Evolutionary conservation across 1,140 invertebrate species (phyloP), one percentile per base, ranked within the genome.

Genomic region (Megalopta genalis): DNA sequence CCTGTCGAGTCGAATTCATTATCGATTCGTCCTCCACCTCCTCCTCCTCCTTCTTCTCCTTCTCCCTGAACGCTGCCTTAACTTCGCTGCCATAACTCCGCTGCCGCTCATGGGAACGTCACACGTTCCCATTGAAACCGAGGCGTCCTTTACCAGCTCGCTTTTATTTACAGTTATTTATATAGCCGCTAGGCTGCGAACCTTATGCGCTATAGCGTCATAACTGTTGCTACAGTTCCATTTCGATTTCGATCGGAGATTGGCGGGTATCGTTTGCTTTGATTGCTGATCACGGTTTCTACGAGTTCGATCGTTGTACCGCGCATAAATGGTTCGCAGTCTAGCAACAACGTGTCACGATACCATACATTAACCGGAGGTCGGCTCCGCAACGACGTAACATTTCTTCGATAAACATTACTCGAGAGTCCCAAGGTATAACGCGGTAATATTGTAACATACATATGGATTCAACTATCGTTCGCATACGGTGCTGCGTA

Each of bases 161-260:
- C 23, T 73, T 63, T 32, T 90, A 91, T 91, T 80, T 91, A 91
- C 90, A 91, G 69, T 87, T 90, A 90, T 90, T 83, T 78, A 78
- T 86, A 85, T 77, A 88, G 87, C 77, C 10, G 12, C 42, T 46
- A 46, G 42, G 2, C 42, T 46, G 42, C 42, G 42, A 14, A 46
- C 14, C 12, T 46, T 46, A 46, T 46, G 42, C 42, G 14, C 42
- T 46, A 12, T 14, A 46, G 10, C 42, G 9, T 32, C 32, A 1
- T n/a, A n/a, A 4, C 32, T 32, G 32, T 32, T 32, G 32, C 32
- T 32, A 32, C 32, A 32, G 32, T 32, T 2, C 4, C 32, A 10
- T 42, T 42, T 42, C 39, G 39, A 7, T 42, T 42, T 0, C 9
- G 39, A 42, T 42, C 7, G 7, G 42, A 46, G 42, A 12, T 46